A percentile compares a stretch with the other conserved stretches of the same genome.
Conservation (phyloP, 2,888 invertebrate species). For the Opisthograptis luteolata region DNA sequence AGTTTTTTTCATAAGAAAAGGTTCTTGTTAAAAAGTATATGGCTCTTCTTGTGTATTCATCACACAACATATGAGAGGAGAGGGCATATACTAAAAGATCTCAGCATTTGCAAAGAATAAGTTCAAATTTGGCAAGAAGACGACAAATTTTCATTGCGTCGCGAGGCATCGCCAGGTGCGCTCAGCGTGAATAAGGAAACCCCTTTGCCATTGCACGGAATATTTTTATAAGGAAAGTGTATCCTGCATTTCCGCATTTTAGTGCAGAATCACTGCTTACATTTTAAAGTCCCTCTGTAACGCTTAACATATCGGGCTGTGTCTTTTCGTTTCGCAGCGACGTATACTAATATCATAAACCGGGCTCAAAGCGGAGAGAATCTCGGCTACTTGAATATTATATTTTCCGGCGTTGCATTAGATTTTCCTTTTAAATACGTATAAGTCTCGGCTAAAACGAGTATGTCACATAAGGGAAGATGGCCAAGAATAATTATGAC, state of each 20-base stretch:
- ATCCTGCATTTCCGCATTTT: conserved; percentile 51
- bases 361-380: conserved; percentile 29
- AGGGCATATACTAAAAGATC: conserved; percentile 56
- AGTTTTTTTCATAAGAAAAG: too few relatives aligned
- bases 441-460: background rate
- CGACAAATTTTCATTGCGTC: conserved; percentile 75
- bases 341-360: conserved; percentile 36
- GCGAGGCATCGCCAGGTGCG: conserved; percentile 59
- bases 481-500: too few relatives aligned
- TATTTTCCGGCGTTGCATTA: conserved; percentile 30
- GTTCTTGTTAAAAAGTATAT: too few relatives aligned
- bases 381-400: conserved; percentile 31
- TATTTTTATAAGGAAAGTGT: conserved; percentile 69
- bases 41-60: too few relatives aligned
- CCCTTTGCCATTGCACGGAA: conserved; percentile 54
- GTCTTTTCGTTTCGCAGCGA: conserved; percentile 40
- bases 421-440: conserved; percentile 34
- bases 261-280: conserved; percentile 59
- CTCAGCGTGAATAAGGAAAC: conserved; percentile 67
- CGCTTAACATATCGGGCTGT: conserved; percentile 51
- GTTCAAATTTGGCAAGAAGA: conserved; percentile 70
- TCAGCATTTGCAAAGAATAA: conserved; percentile 59
- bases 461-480: too few relatives aligned
- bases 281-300: conserved; percentile 53
- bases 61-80: conserved; percentile 54